Evolutionary conservation across 2,797 vertebrate species (phyloP), one percentile per base, ranked within the genome.

Genomic region (Acanthurus tractus): DNA sequence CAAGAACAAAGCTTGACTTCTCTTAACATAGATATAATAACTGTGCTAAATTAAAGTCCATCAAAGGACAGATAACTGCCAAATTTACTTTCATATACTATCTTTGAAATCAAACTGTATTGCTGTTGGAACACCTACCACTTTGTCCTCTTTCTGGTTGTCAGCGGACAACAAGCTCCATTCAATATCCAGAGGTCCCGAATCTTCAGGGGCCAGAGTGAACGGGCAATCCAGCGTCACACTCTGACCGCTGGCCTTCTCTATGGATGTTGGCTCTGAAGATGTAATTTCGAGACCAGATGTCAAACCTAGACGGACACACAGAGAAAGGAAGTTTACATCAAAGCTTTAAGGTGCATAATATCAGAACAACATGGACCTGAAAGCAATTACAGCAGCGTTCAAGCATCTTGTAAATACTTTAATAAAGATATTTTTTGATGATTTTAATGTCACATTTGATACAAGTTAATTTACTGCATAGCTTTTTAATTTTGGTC

Each of bases 171-270:
- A 89, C 6, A 98, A 82, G 74, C 94, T 96, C 98, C 98, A 99
- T 64, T 99, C 98, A 6, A 99, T 97, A 86, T 99, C 97, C 81
- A 99, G 90, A 0, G 96, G 95, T 12, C 96, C 97, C 18, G 86
- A 83, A 82, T 99, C 97, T 20, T 83, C 87, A 0, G 91, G 0
- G 0, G 64, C 84, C 59, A 97, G 74, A 13, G 84, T 88, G 63
- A 97, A 99, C 78, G 94, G 95, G 88, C 98, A 99, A 0, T 96
- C 96, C 81, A 99, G 88, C 0, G 95, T 96, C 44, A 96, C 96
- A 22, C 92, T 97, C 87, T 96, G 95, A 50, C 97, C 96, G 69
- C 96, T 97, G 77, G 97, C 97, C 79, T 94, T 97, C 85, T 98
- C 96, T 62, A 97, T 87, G 36, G 90, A 82, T 0, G 88, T 79